phyloP scores from a whole-genome alignment of 1,140 invertebrate species.

The Caenorhabditis tropicalis region DNA sequence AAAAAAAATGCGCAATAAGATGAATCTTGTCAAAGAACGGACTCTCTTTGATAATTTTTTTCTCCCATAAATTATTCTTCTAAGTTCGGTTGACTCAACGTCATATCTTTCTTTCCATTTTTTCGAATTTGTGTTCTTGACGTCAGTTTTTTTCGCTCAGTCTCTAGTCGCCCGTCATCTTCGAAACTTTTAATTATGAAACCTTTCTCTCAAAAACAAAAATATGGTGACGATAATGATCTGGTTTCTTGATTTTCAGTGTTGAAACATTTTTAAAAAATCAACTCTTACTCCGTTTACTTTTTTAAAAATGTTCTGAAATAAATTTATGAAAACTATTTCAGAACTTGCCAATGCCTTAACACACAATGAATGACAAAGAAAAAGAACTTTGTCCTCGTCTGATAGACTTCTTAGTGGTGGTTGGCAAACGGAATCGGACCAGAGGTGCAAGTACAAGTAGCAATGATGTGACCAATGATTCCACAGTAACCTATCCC shows the following conservation, averaged over 20 bases:
- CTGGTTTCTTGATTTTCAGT: no score
- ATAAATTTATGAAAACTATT: neutral
- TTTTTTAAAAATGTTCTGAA: neutral
- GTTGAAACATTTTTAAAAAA: no score
- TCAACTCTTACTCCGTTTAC: no score
- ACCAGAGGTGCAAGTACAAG: conserved; percentile 36
- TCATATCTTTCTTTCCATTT: no score
- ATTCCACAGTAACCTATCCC: conserved; percentile 36
- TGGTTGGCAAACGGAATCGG: conserved; percentile 85
- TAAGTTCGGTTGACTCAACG: neutral
- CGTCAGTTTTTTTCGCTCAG: neutral
- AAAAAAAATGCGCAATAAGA: neutral
- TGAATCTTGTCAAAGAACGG: no score
- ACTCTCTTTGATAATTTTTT: neutral
- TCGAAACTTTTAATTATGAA: neutral
- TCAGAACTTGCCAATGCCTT: neutral
- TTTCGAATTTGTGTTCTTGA: neutral
- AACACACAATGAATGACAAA: conserved; percentile 65
- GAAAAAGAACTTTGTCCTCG: conserved; percentile 75
- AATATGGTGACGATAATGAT: no score
- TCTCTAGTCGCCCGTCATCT: neutral
- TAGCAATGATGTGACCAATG: neutral
- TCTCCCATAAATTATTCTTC: conserved; percentile 16
- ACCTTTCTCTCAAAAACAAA: no score
- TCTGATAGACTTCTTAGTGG: conserved; percentile 88